Conservation (phyloP, 2,113 vertebrate species). For the Callithrix jacchus region DNA sequence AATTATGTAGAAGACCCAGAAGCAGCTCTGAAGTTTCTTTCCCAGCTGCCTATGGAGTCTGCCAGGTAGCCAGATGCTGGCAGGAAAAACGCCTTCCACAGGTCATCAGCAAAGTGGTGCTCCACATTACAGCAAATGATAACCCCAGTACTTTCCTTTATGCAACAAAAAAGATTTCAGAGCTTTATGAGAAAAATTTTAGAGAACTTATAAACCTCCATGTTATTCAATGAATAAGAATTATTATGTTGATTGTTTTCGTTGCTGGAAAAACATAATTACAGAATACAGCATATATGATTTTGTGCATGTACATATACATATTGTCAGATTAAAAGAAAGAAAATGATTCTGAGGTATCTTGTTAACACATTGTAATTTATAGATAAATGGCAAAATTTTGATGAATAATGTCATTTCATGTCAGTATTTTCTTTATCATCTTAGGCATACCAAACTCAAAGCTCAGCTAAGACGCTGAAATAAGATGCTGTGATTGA, state of each 20-base stretch:
- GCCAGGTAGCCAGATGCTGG: constrained; percentile 82
- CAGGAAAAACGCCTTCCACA: constrained; percentile 69
- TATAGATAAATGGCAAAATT: neutral
- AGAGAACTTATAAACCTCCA: neutral
- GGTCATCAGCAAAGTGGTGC: constrained; percentile 72
- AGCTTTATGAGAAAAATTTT: constrained; percentile 59
- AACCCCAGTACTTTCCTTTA: constrained; percentile 67
- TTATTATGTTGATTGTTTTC: neutral
- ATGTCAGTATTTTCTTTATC: neutral
- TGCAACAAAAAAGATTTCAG: constrained; percentile 61
- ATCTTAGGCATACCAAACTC: neutral
- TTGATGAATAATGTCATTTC: constrained; percentile 7
- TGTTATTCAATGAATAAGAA: neutral
- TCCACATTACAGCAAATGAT: constrained; percentile 43
- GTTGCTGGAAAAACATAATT: neutral
- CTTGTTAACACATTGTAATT: neutral
- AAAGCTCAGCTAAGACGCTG: neutral
- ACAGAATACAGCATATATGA: neutral
- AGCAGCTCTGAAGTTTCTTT: constrained; percentile 79
- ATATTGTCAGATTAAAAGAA: neutral
- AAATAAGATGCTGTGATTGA: neutral
- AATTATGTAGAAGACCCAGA: constrained; percentile 79
- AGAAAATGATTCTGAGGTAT: neutral
- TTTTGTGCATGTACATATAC: neutral
- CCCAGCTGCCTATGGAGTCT: constrained; percentile 75